A percentile compares a stretch with the other conserved stretches of the same genome.
Evolutionary conservation across 1,140 invertebrate species (phyloP).

Genomic region (Drosophila ambigua): DNA sequence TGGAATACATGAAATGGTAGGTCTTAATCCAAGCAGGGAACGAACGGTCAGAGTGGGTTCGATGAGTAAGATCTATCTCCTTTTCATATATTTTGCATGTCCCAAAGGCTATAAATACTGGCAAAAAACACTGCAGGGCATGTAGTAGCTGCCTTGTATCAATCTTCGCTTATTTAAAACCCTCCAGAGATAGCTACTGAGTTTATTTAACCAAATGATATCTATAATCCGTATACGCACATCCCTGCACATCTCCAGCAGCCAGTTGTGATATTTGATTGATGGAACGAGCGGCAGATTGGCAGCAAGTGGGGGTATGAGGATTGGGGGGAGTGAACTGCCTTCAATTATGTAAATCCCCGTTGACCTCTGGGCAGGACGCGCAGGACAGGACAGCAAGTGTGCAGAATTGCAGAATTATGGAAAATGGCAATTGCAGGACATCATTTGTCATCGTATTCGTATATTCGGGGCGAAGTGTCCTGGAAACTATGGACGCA

Average conservation of each 20-base stretch:
- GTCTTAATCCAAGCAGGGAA: no score
- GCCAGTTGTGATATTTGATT: conserved; percentile 56
- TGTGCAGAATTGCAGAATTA: conserved; percentile 74
- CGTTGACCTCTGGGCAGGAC: conserved; percentile 43
- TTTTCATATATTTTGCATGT: no score
- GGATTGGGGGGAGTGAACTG: conserved; percentile 9
- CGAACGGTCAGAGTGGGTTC: no score
- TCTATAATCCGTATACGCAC: background rate
- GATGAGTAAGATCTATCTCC: no score
- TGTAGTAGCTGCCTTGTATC: no score
- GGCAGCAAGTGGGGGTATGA: background rate
- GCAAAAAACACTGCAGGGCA: no score
- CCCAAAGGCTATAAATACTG: no score
- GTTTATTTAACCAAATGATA: background rate
- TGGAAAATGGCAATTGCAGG: conserved; percentile 61
- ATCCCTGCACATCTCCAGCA: conserved; percentile 11
- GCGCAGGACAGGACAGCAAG: conserved; percentile 39
- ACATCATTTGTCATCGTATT: conserved; percentile 68
- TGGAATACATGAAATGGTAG: no score
- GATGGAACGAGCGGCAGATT: conserved; percentile 36
- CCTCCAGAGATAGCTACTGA: no score
- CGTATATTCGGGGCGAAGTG: background rate
- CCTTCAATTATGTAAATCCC: conserved; percentile 66
- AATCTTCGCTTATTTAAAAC: no score
- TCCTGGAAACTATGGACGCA: conserved; percentile 26